A percentile compares a stretch with the other conserved stretches of the same genome.
phyloP scores from a whole-genome alignment of 1,140 invertebrate genomes.

The Ctenoplectra terminalis region DNA sequence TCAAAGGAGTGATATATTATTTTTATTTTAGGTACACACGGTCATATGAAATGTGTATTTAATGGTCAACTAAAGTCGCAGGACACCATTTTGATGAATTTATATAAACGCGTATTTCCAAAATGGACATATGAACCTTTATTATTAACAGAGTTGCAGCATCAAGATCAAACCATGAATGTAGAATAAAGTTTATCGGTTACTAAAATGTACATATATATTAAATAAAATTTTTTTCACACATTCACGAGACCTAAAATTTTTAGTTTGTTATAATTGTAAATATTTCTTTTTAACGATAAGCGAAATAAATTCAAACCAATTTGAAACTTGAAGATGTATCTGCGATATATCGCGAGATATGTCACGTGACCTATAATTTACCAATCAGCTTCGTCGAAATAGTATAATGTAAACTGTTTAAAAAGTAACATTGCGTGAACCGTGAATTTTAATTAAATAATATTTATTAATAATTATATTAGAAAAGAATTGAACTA shows the following conservation, averaged over 20 bases:
- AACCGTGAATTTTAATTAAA: background rate
- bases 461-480: background rate
- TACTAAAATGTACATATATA: background rate
- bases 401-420: constrained; percentile 1
- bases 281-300: too few species aligned
- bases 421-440: constrained; percentile 20
- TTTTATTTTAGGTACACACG: constrained; percentile 93
- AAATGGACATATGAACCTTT: constrained; percentile 96
- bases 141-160: constrained; percentile 49
- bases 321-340: background rate
- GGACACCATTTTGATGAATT: constrained; percentile 95
- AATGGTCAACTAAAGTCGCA: constrained; percentile 97
- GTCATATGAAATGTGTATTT: constrained; percentile 99
- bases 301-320: background rate
- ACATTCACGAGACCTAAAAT: background rate
- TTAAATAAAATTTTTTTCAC: constrained; percentile 11
- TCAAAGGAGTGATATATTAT: constrained; percentile 11
- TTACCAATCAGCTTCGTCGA: background rate
- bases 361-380: background rate
- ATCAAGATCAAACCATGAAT: constrained; percentile 44
- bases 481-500: background rate
- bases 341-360: background rate
- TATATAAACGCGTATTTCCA: constrained; percentile 98
- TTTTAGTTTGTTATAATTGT: background rate
- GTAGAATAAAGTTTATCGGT: constrained; percentile 48